Conservation (phyloP, 2,888 invertebrate genomes). For the Pyrrhia umbra region DNA sequence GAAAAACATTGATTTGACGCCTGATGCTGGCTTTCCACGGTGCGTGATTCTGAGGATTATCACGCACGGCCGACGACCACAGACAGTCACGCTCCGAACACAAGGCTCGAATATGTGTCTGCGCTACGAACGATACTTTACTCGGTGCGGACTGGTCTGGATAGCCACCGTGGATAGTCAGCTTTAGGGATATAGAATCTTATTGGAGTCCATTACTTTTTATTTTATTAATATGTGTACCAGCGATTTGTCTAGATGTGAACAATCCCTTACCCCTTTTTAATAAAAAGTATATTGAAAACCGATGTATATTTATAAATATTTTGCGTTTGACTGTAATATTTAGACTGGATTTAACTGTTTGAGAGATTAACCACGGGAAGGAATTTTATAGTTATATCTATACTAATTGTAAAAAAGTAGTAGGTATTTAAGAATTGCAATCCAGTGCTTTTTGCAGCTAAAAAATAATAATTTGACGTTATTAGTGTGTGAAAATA, state of each 20-base stretch:
- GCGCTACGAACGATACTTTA: no score
- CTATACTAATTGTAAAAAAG: constrained; percentile 8
- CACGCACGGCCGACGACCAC: no score
- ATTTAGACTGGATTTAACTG: constrained; percentile 26
- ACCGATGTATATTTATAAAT: constrained; percentile 25
- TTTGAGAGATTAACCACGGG: background rate
- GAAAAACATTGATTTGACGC: no score
- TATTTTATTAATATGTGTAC: background rate
- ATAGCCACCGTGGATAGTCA: no score
- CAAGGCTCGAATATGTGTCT: no score
- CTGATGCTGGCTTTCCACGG: no score
- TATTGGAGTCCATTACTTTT: background rate
- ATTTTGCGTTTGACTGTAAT: constrained; percentile 34
- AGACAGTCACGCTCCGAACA: no score
- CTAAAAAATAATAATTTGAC: background rate
- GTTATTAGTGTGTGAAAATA: background rate
- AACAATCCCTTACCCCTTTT: background rate
- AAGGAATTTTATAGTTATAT: constrained; percentile 8
- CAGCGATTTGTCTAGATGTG: background rate
- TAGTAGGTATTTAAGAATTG: background rate
- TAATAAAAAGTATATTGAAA: constrained; percentile 10
- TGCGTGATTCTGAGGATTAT: no score
- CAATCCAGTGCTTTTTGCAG: constrained; percentile 6
- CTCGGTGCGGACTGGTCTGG: no score
- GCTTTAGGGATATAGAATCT: no score